phyloP scores from a whole-genome alignment of 1,140 invertebrate species.

The Microplitis mediator region DNA sequence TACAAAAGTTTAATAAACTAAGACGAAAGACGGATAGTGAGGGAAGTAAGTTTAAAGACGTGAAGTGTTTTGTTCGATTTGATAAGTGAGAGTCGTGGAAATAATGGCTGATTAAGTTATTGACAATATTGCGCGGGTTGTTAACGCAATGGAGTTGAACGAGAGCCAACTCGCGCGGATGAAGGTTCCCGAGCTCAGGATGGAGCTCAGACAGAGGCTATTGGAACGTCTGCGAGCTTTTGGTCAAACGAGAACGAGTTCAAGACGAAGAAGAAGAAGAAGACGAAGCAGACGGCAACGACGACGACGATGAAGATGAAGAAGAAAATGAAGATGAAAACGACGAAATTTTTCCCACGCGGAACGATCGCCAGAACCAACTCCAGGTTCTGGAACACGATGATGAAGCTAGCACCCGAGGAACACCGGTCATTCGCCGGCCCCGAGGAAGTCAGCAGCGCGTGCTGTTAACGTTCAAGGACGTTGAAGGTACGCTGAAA shows the following conservation, averaged over 20 bases:
- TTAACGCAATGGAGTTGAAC: too few relatives aligned
- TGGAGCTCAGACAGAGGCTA: conserved; percentile 6
- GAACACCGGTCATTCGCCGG: background rate
- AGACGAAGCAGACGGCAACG: background rate
- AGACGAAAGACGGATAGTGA: too few relatives aligned
- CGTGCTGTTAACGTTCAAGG: conserved; percentile 24
- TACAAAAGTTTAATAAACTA: too few relatives aligned
- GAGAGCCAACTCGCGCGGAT: too few relatives aligned
- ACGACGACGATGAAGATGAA: background rate
- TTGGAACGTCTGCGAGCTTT: background rate
- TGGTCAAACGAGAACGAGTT: background rate
- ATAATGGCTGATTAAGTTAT: too few relatives aligned
- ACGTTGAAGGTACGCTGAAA: conserved; percentile 33
- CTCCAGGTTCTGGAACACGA: background rate
- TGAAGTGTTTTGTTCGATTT: too few relatives aligned
- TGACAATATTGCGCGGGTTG: too few relatives aligned
- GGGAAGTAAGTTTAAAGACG: too few relatives aligned
- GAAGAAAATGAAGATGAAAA: background rate
- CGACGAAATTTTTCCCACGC: background rate
- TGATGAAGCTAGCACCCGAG: background rate
- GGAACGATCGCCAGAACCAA: too few relatives aligned
- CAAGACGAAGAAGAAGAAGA: background rate
- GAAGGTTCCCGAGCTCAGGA: background rate
- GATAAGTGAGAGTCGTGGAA: too few relatives aligned
- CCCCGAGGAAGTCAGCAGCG: background rate